Base-by-base conservation (phyloP, 2,113 vertebrate genomes). In the Salvator merianae region DNA sequence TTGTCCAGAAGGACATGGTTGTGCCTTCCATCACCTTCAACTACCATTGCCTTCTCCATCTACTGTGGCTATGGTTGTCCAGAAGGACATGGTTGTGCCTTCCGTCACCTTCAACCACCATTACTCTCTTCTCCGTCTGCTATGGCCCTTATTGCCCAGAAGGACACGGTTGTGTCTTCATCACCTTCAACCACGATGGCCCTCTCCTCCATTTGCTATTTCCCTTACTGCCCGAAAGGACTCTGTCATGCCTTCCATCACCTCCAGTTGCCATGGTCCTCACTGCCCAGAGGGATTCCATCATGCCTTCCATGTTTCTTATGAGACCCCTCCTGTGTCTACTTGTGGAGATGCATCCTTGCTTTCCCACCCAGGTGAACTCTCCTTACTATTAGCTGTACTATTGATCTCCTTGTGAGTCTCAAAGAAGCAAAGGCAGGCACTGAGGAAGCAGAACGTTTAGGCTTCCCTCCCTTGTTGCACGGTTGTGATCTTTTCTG, bases 311-410 rank as follows among this genome's bases (percentile, higher is more conserved):
- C 20, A 20, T 20, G 90, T 77, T n/a, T n/a, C n/a, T n/a, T n/a
- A n/a, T n/a, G n/a, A n/a, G n/a, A n/a, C n/a, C n/a, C n/a, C n/a
- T n/a, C n/a, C n/a, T n/a, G n/a, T n/a, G n/a, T n/a, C n/a, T n/a
- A n/a, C n/a, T n/a, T 82, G 87, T 86, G 82, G 90, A 87, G 81
- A 32, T 8, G 36, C 1, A 0, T 7, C 55, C 55, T 14, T 59
- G 14, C 13, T 59, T 59, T 20, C 14, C 18, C 55, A 59, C 18
- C 55, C 55, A 59, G 12, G 14, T 59, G 55, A 20, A 2, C 55
- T 20, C 86, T 90, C 82, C 84, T 79, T 86, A 22, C 36, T 70
- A 9, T 92, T 92, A 93, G 91, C 83, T 79, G 92, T 93, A 91
- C 92, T 91, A 92, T 93, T 93, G n/a, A 47, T 1, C 43, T 9